phyloP scores from a whole-genome alignment of 2,797 vertebrate species.

The Poecilia picta region DNA sequence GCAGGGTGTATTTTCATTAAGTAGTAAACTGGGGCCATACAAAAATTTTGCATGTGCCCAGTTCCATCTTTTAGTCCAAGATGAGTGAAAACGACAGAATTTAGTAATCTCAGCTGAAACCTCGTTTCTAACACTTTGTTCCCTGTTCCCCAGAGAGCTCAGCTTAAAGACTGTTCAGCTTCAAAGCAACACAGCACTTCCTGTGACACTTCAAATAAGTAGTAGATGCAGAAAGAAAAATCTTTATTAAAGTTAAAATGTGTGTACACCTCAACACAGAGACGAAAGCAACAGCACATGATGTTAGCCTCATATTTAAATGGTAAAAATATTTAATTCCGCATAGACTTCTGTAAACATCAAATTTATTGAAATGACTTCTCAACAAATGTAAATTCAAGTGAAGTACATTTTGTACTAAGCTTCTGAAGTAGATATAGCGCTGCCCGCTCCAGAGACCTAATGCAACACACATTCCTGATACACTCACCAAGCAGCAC shows the following conservation, averaged over 20 bases:
- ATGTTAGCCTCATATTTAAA: not conserved
- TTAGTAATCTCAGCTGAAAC: conserved; percentile 31
- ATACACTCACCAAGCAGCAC: conserved; percentile 57
- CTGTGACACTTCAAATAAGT: conserved; percentile 15
- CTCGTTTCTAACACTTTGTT: conserved; percentile 49
- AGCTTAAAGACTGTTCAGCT: conserved; percentile 22
- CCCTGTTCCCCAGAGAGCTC: conserved; percentile 25
- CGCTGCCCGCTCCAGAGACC: conserved; percentile 30
- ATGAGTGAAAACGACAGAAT: conserved; percentile 19
- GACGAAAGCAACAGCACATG: not conserved
- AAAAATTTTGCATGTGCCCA: not conserved
- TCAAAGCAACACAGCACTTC: conserved; percentile 35
- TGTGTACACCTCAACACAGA: not conserved
- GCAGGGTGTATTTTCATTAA: not conserved
- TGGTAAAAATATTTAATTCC: conserved; percentile 9
- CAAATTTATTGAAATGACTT: conserved; percentile 23
- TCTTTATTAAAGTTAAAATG: conserved; percentile 7
- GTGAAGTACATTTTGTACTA: conserved; percentile 24
- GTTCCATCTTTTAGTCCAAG: not conserved
- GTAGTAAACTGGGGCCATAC: not conserved
- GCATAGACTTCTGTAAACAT: conserved; percentile 27
- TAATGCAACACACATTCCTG: conserved; percentile 48
- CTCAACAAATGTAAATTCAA: conserved; percentile 29
- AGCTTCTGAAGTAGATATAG: conserved; percentile 33
- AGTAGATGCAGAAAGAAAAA: not conserved